These are phyloP conservation scores for Petaurus breviceps DNA, from an alignment of 2,113 vertebrate species.

Conservation along the genomic window DNA sequence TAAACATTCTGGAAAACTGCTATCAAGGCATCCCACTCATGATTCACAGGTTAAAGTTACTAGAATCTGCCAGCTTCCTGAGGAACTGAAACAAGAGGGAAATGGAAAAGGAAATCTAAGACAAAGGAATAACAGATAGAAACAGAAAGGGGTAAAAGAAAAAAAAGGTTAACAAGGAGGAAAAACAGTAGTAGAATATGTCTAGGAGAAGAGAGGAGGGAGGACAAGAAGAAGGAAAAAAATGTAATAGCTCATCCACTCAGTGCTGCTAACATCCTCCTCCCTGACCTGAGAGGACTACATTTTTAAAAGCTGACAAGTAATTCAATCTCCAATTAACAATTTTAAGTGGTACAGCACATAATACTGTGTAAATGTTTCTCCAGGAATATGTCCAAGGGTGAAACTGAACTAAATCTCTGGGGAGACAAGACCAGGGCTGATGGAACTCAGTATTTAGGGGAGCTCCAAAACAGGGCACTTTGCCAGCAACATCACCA, in stretches of 20 bases:
- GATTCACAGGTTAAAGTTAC: constrained; percentile 67
- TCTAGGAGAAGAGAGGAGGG: constrained; percentile 51
- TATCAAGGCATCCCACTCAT: constrained; percentile 31
- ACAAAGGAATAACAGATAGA: neutral
- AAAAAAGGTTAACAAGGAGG: neutral
- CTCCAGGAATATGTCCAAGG: constrained; percentile 74
- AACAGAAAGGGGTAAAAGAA: neutral
- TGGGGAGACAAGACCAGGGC: constrained; percentile 39
- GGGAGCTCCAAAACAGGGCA: constrained; percentile 26
- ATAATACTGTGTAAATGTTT: constrained; percentile 82
- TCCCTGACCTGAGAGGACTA: constrained; percentile 78
- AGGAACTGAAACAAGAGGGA: constrained; percentile 34
- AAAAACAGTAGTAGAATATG: constrained; percentile 31
- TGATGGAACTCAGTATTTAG: constrained; percentile 31
- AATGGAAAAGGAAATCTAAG: constrained; percentile 31
- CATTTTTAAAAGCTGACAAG: constrained; percentile 84
- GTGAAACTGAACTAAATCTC: constrained; percentile 71
- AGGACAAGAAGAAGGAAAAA: constrained; percentile 54
- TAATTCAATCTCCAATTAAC: constrained; percentile 86
- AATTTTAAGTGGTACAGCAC: constrained; percentile 80
- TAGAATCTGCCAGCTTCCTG: constrained; percentile 45
- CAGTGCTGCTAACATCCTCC: constrained; percentile 66
- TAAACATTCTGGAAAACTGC: constrained; percentile 49
- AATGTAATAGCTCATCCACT: constrained; percentile 68
- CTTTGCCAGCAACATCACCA: neutral